Evolutionary conservation across 2,888 invertebrate genomes (phyloP).

Genomic region (Cordylochernes scorpioides): DNA sequence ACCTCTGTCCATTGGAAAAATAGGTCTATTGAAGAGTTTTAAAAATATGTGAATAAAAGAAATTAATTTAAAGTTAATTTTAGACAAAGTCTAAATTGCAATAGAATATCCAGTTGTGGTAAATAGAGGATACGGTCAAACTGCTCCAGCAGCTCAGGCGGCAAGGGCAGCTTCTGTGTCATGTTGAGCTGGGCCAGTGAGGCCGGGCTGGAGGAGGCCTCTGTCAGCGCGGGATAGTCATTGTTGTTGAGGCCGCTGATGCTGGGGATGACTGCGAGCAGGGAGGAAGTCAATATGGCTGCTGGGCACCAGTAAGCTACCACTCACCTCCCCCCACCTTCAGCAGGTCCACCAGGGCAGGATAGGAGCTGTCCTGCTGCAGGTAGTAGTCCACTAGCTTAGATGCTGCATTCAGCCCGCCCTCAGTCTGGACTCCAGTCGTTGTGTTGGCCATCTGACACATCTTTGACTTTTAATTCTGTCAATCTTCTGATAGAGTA

Average conservation of each 20-base stretch:
- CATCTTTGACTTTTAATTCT: no score
- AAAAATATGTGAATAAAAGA: no score
- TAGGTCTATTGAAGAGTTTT: no score
- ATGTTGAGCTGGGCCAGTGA: slow-evolving; percentile 25
- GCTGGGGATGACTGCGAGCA: slow-evolving; percentile 34
- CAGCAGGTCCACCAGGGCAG: slow-evolving; percentile 36
- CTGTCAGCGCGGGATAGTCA: slow-evolving; percentile 54
- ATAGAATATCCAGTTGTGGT: no score
- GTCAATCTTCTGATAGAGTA: no score
- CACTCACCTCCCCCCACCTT: slow-evolving; percentile 29
- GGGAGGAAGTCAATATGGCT: neutral
- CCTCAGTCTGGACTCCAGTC: no score
- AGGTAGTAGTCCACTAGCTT: slow-evolving; percentile 51
- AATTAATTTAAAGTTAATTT: no score
- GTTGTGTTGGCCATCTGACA: no score
- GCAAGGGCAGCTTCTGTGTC: slow-evolving; percentile 57
- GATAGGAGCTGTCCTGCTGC: slow-evolving; percentile 38
- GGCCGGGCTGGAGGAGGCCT: slow-evolving; percentile 34
- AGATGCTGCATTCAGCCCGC: no score
- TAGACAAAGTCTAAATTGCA: no score
- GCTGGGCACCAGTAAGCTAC: neutral
- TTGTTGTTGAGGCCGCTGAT: slow-evolving; percentile 67
- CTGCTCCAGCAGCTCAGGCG: slow-evolving; percentile 77
- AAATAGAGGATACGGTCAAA: slow-evolving; percentile 78
- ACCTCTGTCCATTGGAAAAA: no score